Evolutionary conservation across 92 coral and sea anemone species (phyloP).

Genomic region (Bergia sp.): DNA sequence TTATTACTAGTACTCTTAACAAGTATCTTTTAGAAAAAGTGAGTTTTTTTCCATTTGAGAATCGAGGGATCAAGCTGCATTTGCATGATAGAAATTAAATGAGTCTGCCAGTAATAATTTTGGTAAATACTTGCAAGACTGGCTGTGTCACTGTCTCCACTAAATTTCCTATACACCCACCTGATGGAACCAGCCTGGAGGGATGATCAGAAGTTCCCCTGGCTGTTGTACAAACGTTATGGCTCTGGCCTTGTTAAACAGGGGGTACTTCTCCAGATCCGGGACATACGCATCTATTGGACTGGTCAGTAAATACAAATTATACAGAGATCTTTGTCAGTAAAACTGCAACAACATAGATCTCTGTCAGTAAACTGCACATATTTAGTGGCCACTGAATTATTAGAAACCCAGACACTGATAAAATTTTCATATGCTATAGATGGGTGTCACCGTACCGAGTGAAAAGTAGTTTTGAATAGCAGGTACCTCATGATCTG

Average conservation of each 20-base stretch:
- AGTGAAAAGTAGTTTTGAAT: too few species aligned
- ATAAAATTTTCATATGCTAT: too few species aligned
- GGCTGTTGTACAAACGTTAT: constrained; percentile 80
- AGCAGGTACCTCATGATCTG: too few species aligned
- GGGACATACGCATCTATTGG: constrained; percentile 82
- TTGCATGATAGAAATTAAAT: too few species aligned
- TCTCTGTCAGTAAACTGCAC: background rate
- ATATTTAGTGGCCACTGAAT: too few species aligned
- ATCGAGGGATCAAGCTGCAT: too few species aligned
- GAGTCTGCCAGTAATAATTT: too few species aligned
- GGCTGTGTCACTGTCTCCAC: too few species aligned
- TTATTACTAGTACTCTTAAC: background rate
- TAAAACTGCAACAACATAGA: background rate
- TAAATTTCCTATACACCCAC: constrained; percentile 27
- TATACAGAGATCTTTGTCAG: background rate
- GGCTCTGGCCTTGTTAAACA: constrained; percentile 77
- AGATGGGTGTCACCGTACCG: too few species aligned
- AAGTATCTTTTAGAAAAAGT: background rate
- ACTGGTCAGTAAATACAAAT: constrained; percentile 42
- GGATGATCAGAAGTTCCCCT: constrained; percentile 87
- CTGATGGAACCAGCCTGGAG: constrained; percentile 97
- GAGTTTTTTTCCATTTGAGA: background rate
- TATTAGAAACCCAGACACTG: too few species aligned
- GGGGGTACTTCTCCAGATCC: constrained; percentile 75
- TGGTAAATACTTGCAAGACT: too few species aligned